phyloP scores from a whole-genome alignment of 2,888 invertebrate species.

The Salticus scenicus region DNA sequence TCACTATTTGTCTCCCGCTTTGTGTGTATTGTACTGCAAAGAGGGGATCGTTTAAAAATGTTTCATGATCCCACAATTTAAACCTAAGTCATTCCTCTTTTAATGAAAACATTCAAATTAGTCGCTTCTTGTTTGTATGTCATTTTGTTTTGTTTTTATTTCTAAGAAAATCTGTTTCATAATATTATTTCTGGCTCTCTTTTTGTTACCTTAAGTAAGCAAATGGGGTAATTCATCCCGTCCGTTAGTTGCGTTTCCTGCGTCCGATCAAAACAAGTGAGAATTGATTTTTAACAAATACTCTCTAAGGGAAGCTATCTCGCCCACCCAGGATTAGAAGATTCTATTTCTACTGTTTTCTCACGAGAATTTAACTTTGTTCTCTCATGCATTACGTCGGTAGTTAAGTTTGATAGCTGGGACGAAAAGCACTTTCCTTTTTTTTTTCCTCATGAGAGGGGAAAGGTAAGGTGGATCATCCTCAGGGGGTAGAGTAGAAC shows the following conservation, averaged over 20 bases:
- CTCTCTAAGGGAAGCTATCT: not conserved
- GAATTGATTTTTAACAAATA: not conserved
- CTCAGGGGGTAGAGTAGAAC: not conserved
- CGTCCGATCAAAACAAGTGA: not conserved
- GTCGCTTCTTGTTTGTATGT: too few relatives aligned
- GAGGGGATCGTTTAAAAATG: too few relatives aligned
- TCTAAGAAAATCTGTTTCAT: too few relatives aligned
- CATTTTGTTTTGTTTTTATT: too few relatives aligned
- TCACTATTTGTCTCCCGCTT: too few relatives aligned
- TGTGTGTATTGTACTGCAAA: too few relatives aligned
- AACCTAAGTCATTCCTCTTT: too few relatives aligned
- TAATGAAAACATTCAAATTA: too few relatives aligned
- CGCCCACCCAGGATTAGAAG: not conserved
- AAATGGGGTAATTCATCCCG: too few relatives aligned
- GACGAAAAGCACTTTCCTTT: not conserved
- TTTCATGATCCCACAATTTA: too few relatives aligned
- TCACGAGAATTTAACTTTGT: slow-evolving; percentile 65
- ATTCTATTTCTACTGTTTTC: slow-evolving; percentile 25
- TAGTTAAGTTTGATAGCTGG: not conserved
- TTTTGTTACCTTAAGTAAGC: too few relatives aligned
- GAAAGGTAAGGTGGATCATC: slow-evolving; percentile 46
- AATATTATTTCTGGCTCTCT: too few relatives aligned
- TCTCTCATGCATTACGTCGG: slow-evolving; percentile 52
- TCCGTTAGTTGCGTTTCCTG: not conserved
- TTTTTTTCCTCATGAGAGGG: slow-evolving; percentile 9